Evolutionary conservation across 2,797 vertebrate species (phyloP).

Genomic region (Chaetophractus vellerosus): DNA sequence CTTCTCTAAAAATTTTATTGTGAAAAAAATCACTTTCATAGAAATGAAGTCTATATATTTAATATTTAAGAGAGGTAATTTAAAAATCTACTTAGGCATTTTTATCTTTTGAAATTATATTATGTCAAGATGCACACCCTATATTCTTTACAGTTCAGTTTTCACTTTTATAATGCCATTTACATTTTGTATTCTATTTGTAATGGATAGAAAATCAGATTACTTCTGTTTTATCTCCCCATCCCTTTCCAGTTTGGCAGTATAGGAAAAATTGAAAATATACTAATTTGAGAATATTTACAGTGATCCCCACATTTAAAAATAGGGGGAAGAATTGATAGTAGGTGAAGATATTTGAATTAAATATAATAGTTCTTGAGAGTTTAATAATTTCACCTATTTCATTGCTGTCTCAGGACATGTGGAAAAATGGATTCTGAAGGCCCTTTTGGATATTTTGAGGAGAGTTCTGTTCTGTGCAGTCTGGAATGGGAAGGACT

Average conservation of each 20-base stretch:
- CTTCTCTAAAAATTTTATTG: too few species aligned
- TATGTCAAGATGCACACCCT: background rate
- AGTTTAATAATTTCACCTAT: conserved; percentile 4
- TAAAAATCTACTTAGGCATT: background rate
- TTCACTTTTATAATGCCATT: background rate
- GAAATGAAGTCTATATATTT: too few species aligned
- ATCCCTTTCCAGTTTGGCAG: background rate
- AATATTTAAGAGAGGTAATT: background rate
- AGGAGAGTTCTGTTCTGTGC: background rate
- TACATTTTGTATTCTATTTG: background rate
- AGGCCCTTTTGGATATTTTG: background rate
- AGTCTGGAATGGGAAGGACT: background rate
- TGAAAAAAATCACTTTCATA: too few species aligned
- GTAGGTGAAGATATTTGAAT: background rate
- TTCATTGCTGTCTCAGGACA: background rate
- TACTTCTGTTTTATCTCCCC: background rate
- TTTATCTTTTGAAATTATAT: conserved; percentile 5
- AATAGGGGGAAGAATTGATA: background rate
- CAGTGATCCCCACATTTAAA: background rate
- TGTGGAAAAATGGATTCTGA: background rate
- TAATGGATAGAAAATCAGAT: background rate
- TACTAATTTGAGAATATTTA: conserved; percentile 7
- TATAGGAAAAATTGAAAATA: conserved; percentile 16
- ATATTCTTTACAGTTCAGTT: background rate
- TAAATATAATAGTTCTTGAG: background rate